phyloP scores from a whole-genome alignment of 2,797 vertebrate genomes.

The Tragelaphus eurycerus region DNA sequence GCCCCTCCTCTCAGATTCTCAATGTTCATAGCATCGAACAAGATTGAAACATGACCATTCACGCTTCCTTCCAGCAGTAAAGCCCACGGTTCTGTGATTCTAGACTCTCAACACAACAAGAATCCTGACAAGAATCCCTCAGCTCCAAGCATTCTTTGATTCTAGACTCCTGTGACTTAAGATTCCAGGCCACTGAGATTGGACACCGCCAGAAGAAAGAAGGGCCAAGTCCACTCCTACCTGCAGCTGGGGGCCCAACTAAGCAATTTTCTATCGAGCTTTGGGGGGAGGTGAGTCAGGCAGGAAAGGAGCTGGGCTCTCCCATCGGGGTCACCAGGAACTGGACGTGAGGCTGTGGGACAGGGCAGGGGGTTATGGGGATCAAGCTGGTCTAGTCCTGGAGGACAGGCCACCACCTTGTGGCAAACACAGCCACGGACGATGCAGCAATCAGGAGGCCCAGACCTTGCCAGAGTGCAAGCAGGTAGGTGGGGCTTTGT shows the following conservation, averaged over 20 bases:
- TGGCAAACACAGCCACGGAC: not conserved
- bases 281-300: not conserved
- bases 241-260: not conserved
- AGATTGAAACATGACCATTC: conserved; percentile 16
- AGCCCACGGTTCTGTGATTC: conserved; percentile 30
- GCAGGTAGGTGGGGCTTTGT: not conserved
- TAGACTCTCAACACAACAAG: conserved; percentile 9
- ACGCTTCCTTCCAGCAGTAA: conserved; percentile 29
- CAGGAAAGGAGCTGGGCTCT: conserved; percentile 9
- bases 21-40: not conserved
- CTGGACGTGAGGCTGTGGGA: not conserved
- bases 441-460: conserved; percentile 29
- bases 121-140: conserved; percentile 27
- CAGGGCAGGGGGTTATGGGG: not conserved
- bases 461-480: not conserved
- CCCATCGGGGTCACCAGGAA: conserved; percentile 18
- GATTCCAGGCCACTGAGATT: conserved; percentile 19
- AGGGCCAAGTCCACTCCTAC: not conserved
- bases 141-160: not conserved
- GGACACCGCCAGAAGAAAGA: not conserved
- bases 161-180: conserved; percentile 19
- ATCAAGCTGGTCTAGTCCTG: not conserved
- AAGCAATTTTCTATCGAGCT: conserved; percentile 9
- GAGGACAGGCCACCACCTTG: not conserved
- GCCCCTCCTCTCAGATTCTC: not conserved